Evolutionary conservation across 2,888 invertebrate species (phyloP), one percentile per base, ranked within the genome.

Genomic region (Mesopsocus fuscifrons): DNA sequence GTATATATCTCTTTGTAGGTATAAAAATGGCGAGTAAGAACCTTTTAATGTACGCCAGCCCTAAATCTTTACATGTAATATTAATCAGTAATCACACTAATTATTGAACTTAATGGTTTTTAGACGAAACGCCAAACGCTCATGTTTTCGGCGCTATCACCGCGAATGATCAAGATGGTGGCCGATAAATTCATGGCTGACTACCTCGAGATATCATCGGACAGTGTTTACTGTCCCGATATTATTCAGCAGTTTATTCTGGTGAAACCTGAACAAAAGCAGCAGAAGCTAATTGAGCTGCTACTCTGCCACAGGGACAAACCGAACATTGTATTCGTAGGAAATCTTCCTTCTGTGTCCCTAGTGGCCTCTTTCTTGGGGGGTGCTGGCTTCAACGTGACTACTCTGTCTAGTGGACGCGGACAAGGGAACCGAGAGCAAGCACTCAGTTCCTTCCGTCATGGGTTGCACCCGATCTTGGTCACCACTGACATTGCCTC

Each of bases 401-500:
- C 79, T 1, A 76, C 74, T 50, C 80, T 82, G 50, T 81, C 81
- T 54, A 80, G 80, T 0, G 80, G 78, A 54, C 64, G 82, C 6
- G 57, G 70, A 1, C 83, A 85, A 53, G 57, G 71, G 33, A 74
- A 82, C 57, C 63, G 84, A 13, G 82, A 83, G 53, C 62, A 68
- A 48, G 80, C 80, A 0, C 55, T 84, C n/a, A 41, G 54, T 1
- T 84, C 89, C 57, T 95, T 98, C 60, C 81, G 79, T 56, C 65
- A 60, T 13, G 88, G 88, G 1, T 63, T 60, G 11, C 76, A 80
- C 57, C 71, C 72, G 38, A 76, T 95, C 31, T 64, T 98, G 1
- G 88, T 98, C 1, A 95, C 95, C 1, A 97, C 97, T 0, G 85
- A 88, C 1, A 94, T 97, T 0, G 92, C 92, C 1, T 87, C 94